A percentile compares a stretch with the other conserved stretches of the same genome.
phyloP scores from a whole-genome alignment of 2,797 vertebrate genomes.

The Distichodus sexfasciatus region DNA sequence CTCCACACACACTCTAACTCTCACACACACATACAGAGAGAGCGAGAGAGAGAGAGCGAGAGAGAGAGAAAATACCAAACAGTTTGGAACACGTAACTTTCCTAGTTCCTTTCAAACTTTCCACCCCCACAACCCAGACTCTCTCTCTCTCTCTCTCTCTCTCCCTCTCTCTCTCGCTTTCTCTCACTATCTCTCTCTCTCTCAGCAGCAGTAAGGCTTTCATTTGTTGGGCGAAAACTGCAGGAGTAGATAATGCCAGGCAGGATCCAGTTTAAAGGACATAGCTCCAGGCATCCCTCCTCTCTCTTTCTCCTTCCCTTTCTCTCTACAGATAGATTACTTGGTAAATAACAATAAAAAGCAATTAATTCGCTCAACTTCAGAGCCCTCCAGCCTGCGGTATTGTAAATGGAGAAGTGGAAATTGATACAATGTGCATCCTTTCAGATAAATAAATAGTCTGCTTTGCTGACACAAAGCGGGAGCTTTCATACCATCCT shows the following conservation, averaged over 20 bases:
- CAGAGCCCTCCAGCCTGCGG: conserved; percentile 88
- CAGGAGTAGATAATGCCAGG: conserved; percentile 57
- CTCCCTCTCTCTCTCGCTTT: conserved; percentile 6
- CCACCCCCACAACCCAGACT: conserved; percentile 12
- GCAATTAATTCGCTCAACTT: conserved; percentile 99
- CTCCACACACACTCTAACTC: conserved; percentile 17
- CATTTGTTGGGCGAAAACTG: conserved; percentile 52
- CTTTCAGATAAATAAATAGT: conserved; percentile 94
- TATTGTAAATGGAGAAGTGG: conserved; percentile 81
- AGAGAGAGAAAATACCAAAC: conserved; percentile 27
- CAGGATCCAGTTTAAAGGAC: conserved; percentile 62
- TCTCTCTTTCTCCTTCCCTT: conserved; percentile 33
- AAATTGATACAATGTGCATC: conserved; percentile 94
- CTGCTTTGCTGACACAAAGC: conserved; percentile 66
- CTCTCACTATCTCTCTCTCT: conserved; percentile 25
- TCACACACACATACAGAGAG: conserved; percentile 17
- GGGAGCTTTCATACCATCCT: conserved; percentile 68
- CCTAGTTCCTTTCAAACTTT: conserved; percentile 39
- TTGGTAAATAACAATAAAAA: conserved; percentile 96
- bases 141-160: conserved; percentile 15
- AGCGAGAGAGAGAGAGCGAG: too few relatives aligned
- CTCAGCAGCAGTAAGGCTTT: conserved; percentile 60
- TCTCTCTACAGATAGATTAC: conserved; percentile 75
- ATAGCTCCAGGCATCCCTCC: conserved; percentile 49
- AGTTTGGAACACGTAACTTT: conserved; percentile 49